phyloP scores from a whole-genome alignment of 1,140 invertebrate genomes.

The Atta texana region DNA sequence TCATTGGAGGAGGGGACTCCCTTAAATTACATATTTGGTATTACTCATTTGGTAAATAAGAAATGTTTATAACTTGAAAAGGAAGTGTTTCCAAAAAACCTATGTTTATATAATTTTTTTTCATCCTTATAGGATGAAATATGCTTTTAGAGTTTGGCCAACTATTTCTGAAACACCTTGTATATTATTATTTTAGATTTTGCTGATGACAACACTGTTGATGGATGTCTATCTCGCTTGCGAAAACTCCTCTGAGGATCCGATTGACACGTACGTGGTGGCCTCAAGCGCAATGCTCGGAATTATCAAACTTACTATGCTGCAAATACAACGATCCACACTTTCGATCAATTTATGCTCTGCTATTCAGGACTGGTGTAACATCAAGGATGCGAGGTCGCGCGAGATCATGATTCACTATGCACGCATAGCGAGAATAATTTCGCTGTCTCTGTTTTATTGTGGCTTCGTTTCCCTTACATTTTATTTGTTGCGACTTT shows the following conservation, averaged over 20 bases:
- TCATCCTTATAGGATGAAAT: no score
- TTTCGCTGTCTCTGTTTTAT: slow-evolving; percentile 38
- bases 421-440: slow-evolving; percentile 17
- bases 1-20: no score
- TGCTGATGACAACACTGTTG: not conserved
- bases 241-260: slow-evolving; percentile 16
- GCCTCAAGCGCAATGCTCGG: slow-evolving; percentile 24
- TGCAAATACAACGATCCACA: slow-evolving; percentile 34
- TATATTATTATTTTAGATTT: slow-evolving; percentile 12
- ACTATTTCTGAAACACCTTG: no score
- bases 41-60: no score
- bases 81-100: no score
- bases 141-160: no score
- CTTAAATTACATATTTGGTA: no score
- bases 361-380: slow-evolving; percentile 43
- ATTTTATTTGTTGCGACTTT: slow-evolving; percentile 22
- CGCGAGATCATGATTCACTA: slow-evolving; percentile 46
- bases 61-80: no score
- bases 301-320: slow-evolving; percentile 33
- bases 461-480: slow-evolving; percentile 32
- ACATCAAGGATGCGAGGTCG: slow-evolving; percentile 9
- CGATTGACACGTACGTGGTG: slow-evolving; percentile 46
- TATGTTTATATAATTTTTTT: no score
- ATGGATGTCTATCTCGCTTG: slow-evolving; percentile 18
- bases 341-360: slow-evolving; percentile 7